Evolutionary conservation across 92 coral and sea anemone genomes (phyloP).

Genomic region (Umimayanthus kanabou): DNA sequence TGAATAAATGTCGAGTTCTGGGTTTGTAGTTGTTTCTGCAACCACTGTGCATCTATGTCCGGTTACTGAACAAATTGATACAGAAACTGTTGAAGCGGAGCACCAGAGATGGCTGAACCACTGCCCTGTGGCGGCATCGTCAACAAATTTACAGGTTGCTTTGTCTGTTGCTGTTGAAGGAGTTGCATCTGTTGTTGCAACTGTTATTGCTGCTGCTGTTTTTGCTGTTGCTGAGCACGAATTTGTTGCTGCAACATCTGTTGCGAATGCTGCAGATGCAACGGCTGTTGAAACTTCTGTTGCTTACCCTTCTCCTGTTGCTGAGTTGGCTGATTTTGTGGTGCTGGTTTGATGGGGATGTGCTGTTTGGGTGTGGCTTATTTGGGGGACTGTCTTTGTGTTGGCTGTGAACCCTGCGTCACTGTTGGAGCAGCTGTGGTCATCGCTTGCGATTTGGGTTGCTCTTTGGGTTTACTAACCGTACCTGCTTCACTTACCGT

Average conservation of each 20-base stretch:
- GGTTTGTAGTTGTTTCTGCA: slow-evolving; percentile 28
- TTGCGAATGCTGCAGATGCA: slow-evolving; percentile 52
- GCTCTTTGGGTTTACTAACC: slow-evolving; percentile 12
- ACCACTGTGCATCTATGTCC: slow-evolving; percentile 55
- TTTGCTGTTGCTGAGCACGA: slow-evolving; percentile 52
- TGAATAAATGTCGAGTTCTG: slow-evolving; percentile 48
- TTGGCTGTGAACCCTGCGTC: slow-evolving; percentile 8
- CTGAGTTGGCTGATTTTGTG: slow-evolving; percentile 24
- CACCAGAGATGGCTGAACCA: slow-evolving; percentile 13
- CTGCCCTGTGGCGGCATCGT: slow-evolving; percentile 59
- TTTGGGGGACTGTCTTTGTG: slow-evolving; percentile 32
- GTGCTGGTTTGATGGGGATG: slow-evolving; percentile 42
- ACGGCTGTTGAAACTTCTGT: slow-evolving; percentile 45
- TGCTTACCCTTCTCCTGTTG: slow-evolving; percentile 46
- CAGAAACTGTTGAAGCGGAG: slow-evolving; percentile 57
- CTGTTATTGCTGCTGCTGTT: slow-evolving; percentile 54
- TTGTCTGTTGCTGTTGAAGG: slow-evolving; percentile 56
- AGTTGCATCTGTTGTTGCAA: slow-evolving; percentile 54
- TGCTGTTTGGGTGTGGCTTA: slow-evolving; percentile 38
- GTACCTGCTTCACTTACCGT: background rate
- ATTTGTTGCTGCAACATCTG: slow-evolving; percentile 46
- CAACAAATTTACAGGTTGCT: slow-evolving; percentile 62
- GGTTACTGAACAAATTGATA: slow-evolving; percentile 68
- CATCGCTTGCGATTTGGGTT: slow-evolving; percentile 3
- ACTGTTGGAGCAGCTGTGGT: slow-evolving; percentile 8